A percentile compares a stretch with the other conserved stretches of the same genome.
phyloP scores from a whole-genome alignment of 2,888 invertebrate species.

The Germaria angustata region DNA sequence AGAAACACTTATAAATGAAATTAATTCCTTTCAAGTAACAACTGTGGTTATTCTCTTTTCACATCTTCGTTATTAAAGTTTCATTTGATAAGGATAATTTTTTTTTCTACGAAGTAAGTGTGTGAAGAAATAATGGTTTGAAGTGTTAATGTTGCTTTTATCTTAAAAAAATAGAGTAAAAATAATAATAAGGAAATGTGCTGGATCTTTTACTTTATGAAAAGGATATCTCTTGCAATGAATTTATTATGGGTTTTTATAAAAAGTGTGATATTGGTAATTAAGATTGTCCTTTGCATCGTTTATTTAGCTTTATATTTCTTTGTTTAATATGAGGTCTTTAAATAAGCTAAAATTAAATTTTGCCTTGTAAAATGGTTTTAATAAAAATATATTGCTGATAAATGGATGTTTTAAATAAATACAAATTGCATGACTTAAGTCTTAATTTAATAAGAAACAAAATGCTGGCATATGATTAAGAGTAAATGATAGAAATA shows the following conservation, averaged over 20 bases:
- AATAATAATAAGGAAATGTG: not conserved
- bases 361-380: not conserved
- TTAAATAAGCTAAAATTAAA: not conserved
- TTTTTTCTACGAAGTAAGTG: not conserved
- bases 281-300: slow-evolving; percentile 14
- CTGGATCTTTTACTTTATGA: not conserved
- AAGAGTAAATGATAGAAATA: no score
- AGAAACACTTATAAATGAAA: not conserved
- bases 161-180: not conserved
- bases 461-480: not conserved
- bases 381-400: not conserved
- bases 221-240: not conserved
- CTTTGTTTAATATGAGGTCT: not conserved
- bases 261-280: slow-evolving; percentile 10
- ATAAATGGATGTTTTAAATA: not conserved
- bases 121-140: slow-evolving; percentile 12
- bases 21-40: not conserved
- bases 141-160: slow-evolving; percentile 33
- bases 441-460: slow-evolving; percentile 7
- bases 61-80: not conserved
- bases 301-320: not conserved
- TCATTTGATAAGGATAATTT: slow-evolving; percentile 4
- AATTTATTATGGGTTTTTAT: slow-evolving; percentile 20
- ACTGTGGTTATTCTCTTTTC: not conserved
- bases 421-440: not conserved